Conservation (phyloP, 2,888 invertebrate species). For the Drosophila engyochracea region DNA sequence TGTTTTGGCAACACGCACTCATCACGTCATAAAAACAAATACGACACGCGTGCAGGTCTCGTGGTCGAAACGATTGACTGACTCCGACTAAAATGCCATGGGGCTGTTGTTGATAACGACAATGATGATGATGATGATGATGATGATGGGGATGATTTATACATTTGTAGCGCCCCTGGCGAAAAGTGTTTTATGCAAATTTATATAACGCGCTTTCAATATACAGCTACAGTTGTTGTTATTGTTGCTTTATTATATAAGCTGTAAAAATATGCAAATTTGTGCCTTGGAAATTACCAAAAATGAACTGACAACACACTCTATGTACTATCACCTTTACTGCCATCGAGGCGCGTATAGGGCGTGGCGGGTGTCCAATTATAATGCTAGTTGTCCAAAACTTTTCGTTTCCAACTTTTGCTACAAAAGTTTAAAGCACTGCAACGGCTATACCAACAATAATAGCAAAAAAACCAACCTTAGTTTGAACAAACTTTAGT, state of each 20-base stretch:
- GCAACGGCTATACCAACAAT: background rate
- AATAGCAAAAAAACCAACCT: conserved; percentile 26
- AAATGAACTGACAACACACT: conserved; percentile 26
- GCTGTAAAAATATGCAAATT: conserved; percentile 63
- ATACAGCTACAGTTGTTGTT: conserved; percentile 17
- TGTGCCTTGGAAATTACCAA: conserved; percentile 47
- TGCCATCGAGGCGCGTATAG: background rate
- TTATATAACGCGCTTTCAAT: conserved; percentile 61
- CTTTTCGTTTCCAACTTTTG: conserved; percentile 42
- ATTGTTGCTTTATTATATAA: conserved; percentile 18
- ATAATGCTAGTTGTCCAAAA: conserved; percentile 24
- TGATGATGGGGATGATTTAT: conserved; percentile 60
- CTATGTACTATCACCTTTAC: conserved; percentile 18
- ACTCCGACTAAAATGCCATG: conserved; percentile 3
- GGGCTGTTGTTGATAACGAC: conserved; percentile 1
- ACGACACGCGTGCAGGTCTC: background rate
- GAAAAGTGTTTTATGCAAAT: conserved; percentile 67
- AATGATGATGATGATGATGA: conserved; percentile 29
- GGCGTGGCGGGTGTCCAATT: conserved; percentile 10
- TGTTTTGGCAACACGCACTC: conserved; percentile 5
- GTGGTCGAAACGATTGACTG: conserved; percentile 14
- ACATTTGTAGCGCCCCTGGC: conserved; percentile 61
- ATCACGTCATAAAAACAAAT: background rate
- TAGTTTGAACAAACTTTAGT: conserved; percentile 42
- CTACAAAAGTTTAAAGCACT: conserved; percentile 48